A percentile compares a stretch with the other conserved stretches of the same genome.
phyloP scores from a whole-genome alignment of 2,113 vertebrate species.

The Mustelus asterias region DNA sequence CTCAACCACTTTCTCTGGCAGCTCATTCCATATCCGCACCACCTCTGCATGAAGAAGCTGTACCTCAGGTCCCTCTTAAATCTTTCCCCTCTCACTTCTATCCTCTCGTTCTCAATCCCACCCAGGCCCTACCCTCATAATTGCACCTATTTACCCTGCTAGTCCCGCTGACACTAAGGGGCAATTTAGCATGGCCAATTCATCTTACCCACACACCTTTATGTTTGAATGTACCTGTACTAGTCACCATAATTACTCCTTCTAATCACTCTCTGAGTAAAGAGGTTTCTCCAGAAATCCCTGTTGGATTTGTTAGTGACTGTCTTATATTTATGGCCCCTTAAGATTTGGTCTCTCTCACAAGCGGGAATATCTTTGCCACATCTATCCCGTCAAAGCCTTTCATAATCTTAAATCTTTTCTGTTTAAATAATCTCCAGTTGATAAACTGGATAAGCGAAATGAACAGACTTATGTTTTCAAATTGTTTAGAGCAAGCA shows the following conservation, averaged over 20 bases:
- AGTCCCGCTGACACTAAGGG: too few species aligned
- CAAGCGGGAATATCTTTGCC: background rate
- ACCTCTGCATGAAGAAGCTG: too few species aligned
- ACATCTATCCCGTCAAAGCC: background rate
- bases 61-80: too few species aligned
- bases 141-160: too few species aligned
- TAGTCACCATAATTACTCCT: background rate
- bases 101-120: too few species aligned
- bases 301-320: background rate
- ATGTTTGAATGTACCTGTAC: background rate
- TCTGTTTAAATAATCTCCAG: background rate
- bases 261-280: background rate
- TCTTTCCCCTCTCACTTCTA: too few species aligned
- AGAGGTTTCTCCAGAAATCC: background rate
- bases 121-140: too few species aligned
- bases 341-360: background rate
- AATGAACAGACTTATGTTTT: background rate
- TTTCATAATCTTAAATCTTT: background rate
- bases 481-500: background rate
- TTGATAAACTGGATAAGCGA: background rate
- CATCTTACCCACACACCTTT: too few species aligned
- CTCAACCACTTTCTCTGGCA: too few species aligned
- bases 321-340: background rate
- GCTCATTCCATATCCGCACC: too few species aligned
- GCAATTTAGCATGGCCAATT: too few species aligned